Base-by-base conservation (phyloP, 2,113 vertebrate genomes). In the Dunckerocampus dactyliophorus region DNA sequence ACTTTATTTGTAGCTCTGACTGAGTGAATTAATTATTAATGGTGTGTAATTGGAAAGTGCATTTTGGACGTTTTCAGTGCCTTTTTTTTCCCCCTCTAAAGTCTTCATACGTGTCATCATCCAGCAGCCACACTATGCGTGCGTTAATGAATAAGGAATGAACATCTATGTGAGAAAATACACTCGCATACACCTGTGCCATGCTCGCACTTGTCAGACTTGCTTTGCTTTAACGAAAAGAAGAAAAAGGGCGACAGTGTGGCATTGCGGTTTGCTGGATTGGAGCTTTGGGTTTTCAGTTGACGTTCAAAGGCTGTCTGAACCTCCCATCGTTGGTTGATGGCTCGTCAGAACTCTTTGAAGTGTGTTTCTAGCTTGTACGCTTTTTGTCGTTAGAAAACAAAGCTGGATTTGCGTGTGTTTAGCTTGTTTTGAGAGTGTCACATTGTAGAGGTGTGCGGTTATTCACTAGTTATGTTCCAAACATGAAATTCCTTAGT, bases 291-390 rank as follows among this genome's bases (percentile, higher is more conserved):
- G 59, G 61, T 59, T 79, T 82, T 79, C 61, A 77, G 54, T 80
- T 74, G 76, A 67, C 56, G 67, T 77, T 82, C 81, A 82, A 81
- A 82, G 72, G 63, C 72, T 71, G 78, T 65, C 69, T 77, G 79
- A 65, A 52, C 76, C 4, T 43, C 46, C 71, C 68, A 60, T 69
- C 8, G 16, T n/a, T 58, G 65, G 60, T 70, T 77, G 67, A 65
- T 81, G 75, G 78, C 72, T 49, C 37, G 63, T 73, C 20, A 21
- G 47, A 21, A 49, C 20, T 49, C 9, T 49, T 51, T 47, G 8
- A 9, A 66, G 11, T 20, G 11, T 21, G n/a, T 13, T 55, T 50
- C 13, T 9, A 66, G 4, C 5, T 20, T 49, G n/a, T 20, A 49
- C 17, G 47, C 11, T 21, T 50, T 17, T 47, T 8, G 9, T 9